phyloP scores from a whole-genome alignment of 2,797 vertebrate genomes.

The Pteropus rufus region DNA sequence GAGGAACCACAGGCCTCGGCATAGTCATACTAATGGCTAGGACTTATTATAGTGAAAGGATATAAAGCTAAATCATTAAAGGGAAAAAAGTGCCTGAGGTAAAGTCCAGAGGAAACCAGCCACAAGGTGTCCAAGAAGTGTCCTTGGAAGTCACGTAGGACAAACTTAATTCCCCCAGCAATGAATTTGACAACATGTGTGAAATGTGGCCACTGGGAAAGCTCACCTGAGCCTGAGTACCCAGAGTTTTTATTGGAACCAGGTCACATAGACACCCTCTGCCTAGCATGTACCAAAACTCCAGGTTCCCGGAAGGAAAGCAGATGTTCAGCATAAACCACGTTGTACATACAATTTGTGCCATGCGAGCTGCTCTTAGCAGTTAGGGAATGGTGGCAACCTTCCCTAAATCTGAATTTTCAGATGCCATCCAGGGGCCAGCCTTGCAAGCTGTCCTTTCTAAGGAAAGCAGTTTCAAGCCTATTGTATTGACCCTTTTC shows the following conservation, averaged over 20 bases:
- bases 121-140: not conserved
- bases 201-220: not conserved
- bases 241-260: not conserved
- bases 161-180: not conserved
- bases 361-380: not conserved
- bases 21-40: not conserved
- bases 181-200: not conserved
- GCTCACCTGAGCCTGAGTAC: not conserved
- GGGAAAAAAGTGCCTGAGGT: not conserved
- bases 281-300: not conserved
- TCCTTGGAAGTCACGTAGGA: not conserved
- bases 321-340: not conserved
- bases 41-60: not conserved
- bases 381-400: not conserved
- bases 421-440: not conserved
- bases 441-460: not conserved
- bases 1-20: not conserved
- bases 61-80: conserved; percentile 14
- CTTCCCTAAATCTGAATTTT: not conserved
- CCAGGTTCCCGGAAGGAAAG: not conserved
- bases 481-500: not conserved
- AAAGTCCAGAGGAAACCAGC: not conserved
- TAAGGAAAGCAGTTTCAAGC: not conserved
- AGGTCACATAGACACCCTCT: not conserved
- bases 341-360: not conserved